Base-by-base conservation (phyloP, 2,113 vertebrate species). In the Etia nguti region DNA sequence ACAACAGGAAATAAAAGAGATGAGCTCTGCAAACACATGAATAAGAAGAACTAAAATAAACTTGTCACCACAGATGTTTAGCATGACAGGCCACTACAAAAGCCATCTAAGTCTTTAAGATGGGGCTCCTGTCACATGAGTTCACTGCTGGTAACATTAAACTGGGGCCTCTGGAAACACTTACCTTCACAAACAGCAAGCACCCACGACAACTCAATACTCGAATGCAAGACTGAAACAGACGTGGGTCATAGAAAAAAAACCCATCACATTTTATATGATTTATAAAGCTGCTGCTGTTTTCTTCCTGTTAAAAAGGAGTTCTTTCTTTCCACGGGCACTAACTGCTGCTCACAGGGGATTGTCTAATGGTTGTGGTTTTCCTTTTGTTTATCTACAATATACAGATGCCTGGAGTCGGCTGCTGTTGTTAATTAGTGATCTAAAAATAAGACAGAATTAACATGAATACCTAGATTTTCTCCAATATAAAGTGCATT, bases 361-460 rank as follows among this genome's bases (percentile, higher is more conserved):
- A 31, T 31, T 59, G 59, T 4, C 8, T 20, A 1, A 20, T 50
- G 1, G 1, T 29, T 62, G 59, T 62, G 59, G 59, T 36, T 62
- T 62, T 62, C 10, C 59, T 4, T 36, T 62, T 0, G 9, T 1
- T 62, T 62, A 62, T 36, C 59, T 62, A 62, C 29, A 0, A 62
- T 62, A 11, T 36, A 11, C 31, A 62, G 29, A 20, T 34, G 29
- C 0, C 0, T 0, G 0, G 2, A 62, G 16, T 34, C 0, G 0
- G 9, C 29, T 62, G 59, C 59, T 62, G 26, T 0, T 57, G 4
- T 57, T 26, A 57, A 1, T 57, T 57, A 8, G 55, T 57, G 6
- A 26, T 15, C 8, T 57, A 15, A 26, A 57, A 0, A 57, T 15
- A 5, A 26, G 1, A 57, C 12, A 57, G 54, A 56, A 57, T 57